Conservation (phyloP, 37 sponge, comb jelly and placozoan species). For the Spongilla lacustris region DNA sequence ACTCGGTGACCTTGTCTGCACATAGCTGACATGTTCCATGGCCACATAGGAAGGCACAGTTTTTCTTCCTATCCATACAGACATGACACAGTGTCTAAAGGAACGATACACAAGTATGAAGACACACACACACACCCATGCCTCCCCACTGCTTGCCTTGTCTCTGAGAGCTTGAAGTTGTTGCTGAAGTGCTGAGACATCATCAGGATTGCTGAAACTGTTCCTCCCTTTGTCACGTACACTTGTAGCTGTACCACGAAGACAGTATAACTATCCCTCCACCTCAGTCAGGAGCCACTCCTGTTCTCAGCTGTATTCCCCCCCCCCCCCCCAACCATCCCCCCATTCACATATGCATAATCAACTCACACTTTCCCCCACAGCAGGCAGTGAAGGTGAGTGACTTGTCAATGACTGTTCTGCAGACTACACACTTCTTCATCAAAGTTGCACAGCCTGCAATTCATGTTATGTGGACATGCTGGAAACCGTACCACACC, state of each 20-base stretch:
- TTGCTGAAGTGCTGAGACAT: slow-evolving; percentile 55
- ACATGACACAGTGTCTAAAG: slow-evolving; percentile 83
- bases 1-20: slow-evolving; percentile 82
- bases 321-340: background rate
- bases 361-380: slow-evolving; percentile 66
- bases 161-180: slow-evolving; percentile 82
- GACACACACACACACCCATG: slow-evolving; percentile 16
- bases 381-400: slow-evolving; percentile 50
- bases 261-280: no score
- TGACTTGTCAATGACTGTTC: slow-evolving; percentile 40
- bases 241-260: background rate
- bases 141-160: slow-evolving; percentile 70
- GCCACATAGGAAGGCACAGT: slow-evolving; percentile 91
- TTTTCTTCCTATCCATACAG: slow-evolving; percentile 87
- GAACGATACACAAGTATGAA: background rate
- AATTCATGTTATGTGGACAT: background rate
- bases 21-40: slow-evolving; percentile 91
- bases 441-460: slow-evolving; percentile 68
- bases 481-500: background rate
- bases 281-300: no score
- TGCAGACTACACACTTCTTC: slow-evolving; percentile 81
- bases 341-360: background rate
- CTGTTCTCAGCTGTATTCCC: background rate
- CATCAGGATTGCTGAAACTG: background rate
- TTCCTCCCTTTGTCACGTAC: background rate